Evolutionary conservation across 2,113 vertebrate species (phyloP).

Genomic region (Lathamus discolor): DNA sequence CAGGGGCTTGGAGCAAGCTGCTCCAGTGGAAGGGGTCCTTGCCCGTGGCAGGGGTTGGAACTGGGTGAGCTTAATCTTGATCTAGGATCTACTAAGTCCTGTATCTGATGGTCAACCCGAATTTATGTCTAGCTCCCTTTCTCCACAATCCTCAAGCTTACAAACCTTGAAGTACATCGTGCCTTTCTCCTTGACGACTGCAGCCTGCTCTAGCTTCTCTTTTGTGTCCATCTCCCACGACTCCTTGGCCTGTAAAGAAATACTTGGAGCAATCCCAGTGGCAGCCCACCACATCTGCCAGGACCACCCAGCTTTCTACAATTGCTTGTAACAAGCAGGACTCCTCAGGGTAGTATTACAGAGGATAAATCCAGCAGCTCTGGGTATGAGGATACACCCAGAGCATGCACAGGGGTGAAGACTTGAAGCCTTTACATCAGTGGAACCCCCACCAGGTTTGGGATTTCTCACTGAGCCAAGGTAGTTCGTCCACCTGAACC

Average conservation of each 20-base stretch:
- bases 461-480: background rate
- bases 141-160: background rate
- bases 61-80: background rate
- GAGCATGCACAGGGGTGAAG: rapidly evolving
- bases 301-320: background rate
- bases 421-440: background rate
- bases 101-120: rapidly evolving
- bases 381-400: background rate
- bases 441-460: background rate
- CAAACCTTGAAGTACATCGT: constrained; percentile 94
- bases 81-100: background rate
- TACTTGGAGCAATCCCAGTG: background rate
- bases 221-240: constrained; percentile 96
- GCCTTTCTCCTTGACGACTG: constrained; percentile 88
- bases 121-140: background rate
- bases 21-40: background rate
- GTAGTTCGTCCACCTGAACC: background rate
- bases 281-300: background rate
- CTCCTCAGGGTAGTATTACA: background rate
- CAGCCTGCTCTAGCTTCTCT: constrained; percentile 88
- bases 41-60: background rate
- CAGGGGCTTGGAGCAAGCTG: background rate
- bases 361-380: background rate
- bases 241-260: constrained; percentile 88
- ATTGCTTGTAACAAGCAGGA: background rate